Percentiles rank a stretch among this genome's conserved stretches.
These are phyloP conservation scores for Saxidomus purpurata DNA, from an alignment of 1,140 invertebrate species.

Conservation along the genomic window DNA sequence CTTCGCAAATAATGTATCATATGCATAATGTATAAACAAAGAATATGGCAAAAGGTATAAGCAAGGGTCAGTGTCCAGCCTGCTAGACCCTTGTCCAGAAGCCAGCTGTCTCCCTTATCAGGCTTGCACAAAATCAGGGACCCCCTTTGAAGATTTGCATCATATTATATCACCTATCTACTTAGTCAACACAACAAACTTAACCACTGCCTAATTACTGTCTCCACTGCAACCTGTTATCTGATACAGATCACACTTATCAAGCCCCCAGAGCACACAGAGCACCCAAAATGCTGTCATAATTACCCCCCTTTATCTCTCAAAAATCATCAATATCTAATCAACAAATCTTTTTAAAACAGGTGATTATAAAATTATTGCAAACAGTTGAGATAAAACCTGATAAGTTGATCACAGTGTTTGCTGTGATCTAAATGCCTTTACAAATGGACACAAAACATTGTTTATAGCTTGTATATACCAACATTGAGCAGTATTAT, in stretches of 20 bases:
- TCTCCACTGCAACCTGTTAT: neutral
- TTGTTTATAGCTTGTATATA: neutral
- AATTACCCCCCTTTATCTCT: slow-evolving; percentile 32
- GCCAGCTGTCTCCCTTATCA: slow-evolving; percentile 3
- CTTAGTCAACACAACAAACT: slow-evolving; percentile 16
- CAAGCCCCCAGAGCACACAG: slow-evolving; percentile 32
- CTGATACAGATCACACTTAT: slow-evolving; percentile 39
- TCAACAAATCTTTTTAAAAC: slow-evolving; percentile 17
- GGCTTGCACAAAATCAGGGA: neutral
- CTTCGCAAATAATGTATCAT: no score
- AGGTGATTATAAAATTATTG: slow-evolving; percentile 36
- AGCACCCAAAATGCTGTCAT: slow-evolving; percentile 33
- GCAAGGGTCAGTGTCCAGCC: no score
- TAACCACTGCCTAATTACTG: slow-evolving; percentile 28
- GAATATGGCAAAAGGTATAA: no score
- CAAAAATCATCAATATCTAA: slow-evolving; percentile 43
- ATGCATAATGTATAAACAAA: no score
- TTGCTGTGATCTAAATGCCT: neutral
- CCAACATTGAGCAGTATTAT: slow-evolving; percentile 5
- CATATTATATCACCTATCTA: slow-evolving; percentile 23
- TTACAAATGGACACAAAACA: neutral
- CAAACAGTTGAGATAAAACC: slow-evolving; percentile 39
- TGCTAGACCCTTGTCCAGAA: neutral
- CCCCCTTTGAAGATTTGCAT: neutral
- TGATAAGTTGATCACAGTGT: slow-evolving; percentile 26